phyloP scores from a whole-genome alignment of 2,113 vertebrate species.

The Dolichotis patagonum region DNA sequence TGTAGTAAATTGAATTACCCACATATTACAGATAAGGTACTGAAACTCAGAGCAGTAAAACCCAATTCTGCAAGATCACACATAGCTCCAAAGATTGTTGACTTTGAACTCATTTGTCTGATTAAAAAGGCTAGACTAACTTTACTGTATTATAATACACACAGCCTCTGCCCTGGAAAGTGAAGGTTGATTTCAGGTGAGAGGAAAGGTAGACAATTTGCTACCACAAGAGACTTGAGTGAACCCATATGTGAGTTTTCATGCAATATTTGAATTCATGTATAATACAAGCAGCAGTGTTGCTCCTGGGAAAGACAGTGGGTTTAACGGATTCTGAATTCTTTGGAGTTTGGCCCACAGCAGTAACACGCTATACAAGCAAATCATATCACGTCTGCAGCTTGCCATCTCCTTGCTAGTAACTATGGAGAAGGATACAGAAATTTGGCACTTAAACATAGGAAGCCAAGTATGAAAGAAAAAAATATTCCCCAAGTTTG shows the following conservation, averaged over 20 bases:
- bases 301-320: neutral
- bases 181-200: conserved; percentile 4
- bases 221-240: neutral
- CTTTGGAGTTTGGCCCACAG: neutral
- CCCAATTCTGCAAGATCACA: conserved; percentile 12
- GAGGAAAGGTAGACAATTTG: neutral
- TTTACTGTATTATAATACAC: neutral
- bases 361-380: neutral
- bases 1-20: neutral
- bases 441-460: conserved; percentile 47
- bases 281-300: neutral
- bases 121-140: conserved; percentile 16
- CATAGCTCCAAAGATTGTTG: conserved; percentile 12
- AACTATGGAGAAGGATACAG: neutral
- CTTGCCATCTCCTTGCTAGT: neutral
- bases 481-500: neutral
- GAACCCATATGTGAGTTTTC: neutral
- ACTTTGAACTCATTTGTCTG: conserved; percentile 31
- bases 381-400: neutral
- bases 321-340: neutral
- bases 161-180: conserved; percentile 25
- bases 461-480: conserved; percentile 10
- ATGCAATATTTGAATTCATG: conserved; percentile 3
- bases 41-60: neutral
- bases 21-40: conserved; percentile 9